These are phyloP conservation scores for Ophthalmolycus amberensis DNA, from an alignment of 2,113 vertebrate genomes.

Conservation along the genomic window DNA sequence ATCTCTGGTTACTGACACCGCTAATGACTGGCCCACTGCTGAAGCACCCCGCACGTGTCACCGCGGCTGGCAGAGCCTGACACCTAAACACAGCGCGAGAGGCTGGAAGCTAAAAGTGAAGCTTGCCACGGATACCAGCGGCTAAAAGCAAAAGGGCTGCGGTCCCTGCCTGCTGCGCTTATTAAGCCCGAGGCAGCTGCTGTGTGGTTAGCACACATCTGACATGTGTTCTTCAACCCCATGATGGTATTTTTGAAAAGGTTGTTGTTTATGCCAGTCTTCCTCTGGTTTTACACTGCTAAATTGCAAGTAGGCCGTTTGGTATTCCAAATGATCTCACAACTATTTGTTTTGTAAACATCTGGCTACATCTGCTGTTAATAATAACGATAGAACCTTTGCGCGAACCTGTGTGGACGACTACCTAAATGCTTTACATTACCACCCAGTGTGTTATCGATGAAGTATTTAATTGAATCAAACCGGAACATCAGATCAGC, in stretches of 20 bases:
- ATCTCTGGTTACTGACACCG: constrained; percentile 37
- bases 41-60: constrained; percentile 11
- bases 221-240: background rate
- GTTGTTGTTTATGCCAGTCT: background rate
- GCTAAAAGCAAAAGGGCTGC: constrained; percentile 2
- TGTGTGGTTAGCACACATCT: background rate
- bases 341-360: too few relatives aligned
- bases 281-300: background rate
- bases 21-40: constrained; percentile 32
- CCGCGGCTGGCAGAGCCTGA: constrained; percentile 26
- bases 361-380: background rate
- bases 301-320: background rate
- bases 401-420: background rate
- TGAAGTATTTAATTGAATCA: constrained; percentile 33
- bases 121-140: constrained; percentile 3
- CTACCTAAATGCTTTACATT: background rate
- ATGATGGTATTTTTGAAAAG: background rate
- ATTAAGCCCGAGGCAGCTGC: background rate
- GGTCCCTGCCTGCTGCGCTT: background rate
- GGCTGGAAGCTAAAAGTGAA: constrained; percentile 21
- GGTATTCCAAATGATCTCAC: background rate
- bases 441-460: constrained; percentile 14
- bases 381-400: background rate
- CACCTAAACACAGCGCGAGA: constrained; percentile 20
- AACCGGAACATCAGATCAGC: background rate